Conservation (phyloP, 2,888 invertebrate species). For the Oxytorus armatus region DNA sequence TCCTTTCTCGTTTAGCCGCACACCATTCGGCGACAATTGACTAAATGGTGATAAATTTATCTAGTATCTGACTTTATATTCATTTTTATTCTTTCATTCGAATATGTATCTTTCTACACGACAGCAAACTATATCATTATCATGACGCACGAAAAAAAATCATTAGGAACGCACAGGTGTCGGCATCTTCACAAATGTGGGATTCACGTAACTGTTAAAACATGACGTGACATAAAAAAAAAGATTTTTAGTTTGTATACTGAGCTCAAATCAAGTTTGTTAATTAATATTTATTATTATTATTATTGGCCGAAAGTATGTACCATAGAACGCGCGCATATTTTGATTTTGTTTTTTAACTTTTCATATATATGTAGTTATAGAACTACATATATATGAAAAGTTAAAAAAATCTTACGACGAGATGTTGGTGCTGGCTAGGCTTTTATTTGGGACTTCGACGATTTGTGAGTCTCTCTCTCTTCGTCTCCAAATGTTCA, state of each 20-base stretch:
- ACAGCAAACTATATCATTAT: not conserved
- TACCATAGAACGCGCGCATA: no score
- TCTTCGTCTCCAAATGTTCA: slow-evolving; percentile 5
- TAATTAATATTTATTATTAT: not conserved
- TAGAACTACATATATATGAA: no score
- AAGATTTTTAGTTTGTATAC: no score
- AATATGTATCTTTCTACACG: slow-evolving; percentile 6
- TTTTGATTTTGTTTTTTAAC: no score
- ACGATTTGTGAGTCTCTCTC: no score
- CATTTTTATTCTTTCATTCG: not conserved
- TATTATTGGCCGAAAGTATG: no score
- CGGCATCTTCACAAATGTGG: not conserved
- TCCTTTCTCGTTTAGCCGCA: no score
- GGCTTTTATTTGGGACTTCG: not conserved
- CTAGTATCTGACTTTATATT: not conserved
- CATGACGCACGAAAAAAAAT: not conserved
- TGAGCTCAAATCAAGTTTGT: not conserved
- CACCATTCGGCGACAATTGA: slow-evolving; percentile 8
- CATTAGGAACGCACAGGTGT: not conserved
- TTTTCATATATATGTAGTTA: no score
- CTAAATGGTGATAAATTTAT: slow-evolving; percentile 14
- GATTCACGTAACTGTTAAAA: not conserved
- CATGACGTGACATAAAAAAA: no score
- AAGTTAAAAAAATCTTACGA: no score
- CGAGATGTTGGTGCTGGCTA: no score